Evolutionary conservation across 2,888 invertebrate species (phyloP), one percentile per base, ranked within the genome.

Genomic region (Spatulosminthurus flaviceps): DNA sequence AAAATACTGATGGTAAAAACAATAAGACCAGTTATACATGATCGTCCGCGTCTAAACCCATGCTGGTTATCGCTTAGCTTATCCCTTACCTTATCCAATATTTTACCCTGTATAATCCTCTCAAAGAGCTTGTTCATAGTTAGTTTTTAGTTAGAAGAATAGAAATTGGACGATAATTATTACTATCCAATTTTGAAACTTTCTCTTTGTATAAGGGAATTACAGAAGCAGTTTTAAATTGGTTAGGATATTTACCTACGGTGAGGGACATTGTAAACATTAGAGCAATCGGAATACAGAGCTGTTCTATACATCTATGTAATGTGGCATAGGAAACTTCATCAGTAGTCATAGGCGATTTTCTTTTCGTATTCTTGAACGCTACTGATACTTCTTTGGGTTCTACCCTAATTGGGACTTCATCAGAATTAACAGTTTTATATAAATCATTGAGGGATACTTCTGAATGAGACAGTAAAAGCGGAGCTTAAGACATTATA

Each of bases 191-290:
- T 51, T 19, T 7, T 11, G 42, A n/a, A 0, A 69, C 77, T 69
- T 77, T 77, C 1, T 70, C 77, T n/a, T 77, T 77, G 26, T 69
- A 77, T 11, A 77, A 51, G 19, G 77, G 77, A 28, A 28, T 70
- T 0, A 77, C 60, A 0, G 24, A 16, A 1, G 77, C 77, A 5
- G 13, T 28, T 21, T 69, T 77, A 0, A 77, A 13, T 69, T 51
- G 19, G 5, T 51, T 51, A 51, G 51, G 51, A 51, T 11, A 51
- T 51, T 9, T 16, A 4, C 51, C 51, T 9, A 51, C 1, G 5
- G 5, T 2, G 16, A 51, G 51, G 16, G 16, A 51, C 1, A 51
- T 5, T 51, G 51, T 51, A 51, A 51, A 51, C 51, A 51, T 13
- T 2, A 51, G 5, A 9, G 51, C 51, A 5, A 51, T 2, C 16